Evolutionary conservation across 2,113 vertebrate genomes (phyloP), one percentile per base, ranked within the genome.

Genomic region (Tupaia chinensis): DNA sequence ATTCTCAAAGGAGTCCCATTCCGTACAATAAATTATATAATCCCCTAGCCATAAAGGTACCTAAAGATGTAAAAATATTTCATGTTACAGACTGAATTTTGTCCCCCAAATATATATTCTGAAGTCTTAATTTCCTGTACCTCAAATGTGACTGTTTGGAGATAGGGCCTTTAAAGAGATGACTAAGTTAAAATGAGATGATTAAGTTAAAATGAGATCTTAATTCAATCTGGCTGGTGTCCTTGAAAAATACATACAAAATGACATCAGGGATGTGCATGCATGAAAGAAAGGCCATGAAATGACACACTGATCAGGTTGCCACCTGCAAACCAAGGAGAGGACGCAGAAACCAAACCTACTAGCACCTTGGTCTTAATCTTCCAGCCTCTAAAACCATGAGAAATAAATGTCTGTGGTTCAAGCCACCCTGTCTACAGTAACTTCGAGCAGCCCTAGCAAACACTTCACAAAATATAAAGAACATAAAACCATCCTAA

Each of bases 1-100:
- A 44, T 84, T 94, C 60, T 80, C 87, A 85, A 68, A 94, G 13
- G 12, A 25, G 7, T 16, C 22, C 9, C 13, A 34, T 54, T 94
- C 89, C 91, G 9, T 63, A 34, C n/a, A 86, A 54, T 66, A 73
- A 82, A 54, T 86, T 86, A 79, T 6, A n/a, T n/a, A 93, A 27
- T 76, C 22, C 27, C 14, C 16, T 19, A 86, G 69, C 3, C n/a
- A 23, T 72, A 74, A 76, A 27, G 2, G 25, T 44, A 69, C 11
- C n/a, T 70, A 54, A 54, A 91, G 15, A 23, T 82, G 60, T 79
- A 12, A 91, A 86, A 95, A 77, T 34, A 72, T 7, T 83, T 53
- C 66, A 19, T 92, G 9, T 61, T 58, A 29, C 22, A n/a, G n/a
- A 10, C 44, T 86, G 32, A 72, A 82, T 23, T 90, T 22, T 85